These are phyloP conservation scores for Electrophaes corylata DNA, from an alignment of 2,888 invertebrate species.

Conservation along the genomic window DNA sequence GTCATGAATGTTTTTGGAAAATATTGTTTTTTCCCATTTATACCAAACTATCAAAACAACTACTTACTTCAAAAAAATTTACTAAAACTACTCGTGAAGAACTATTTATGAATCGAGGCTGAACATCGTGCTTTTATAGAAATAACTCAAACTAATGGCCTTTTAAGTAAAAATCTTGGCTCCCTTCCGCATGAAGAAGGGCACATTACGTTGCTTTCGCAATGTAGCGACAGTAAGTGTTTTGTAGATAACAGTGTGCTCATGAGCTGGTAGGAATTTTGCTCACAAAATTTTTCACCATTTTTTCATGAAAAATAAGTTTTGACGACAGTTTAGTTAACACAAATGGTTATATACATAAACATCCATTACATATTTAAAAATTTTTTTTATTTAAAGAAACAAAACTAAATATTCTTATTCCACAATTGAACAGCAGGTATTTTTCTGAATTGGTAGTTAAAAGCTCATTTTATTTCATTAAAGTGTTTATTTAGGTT, in stretches of 20 bases:
- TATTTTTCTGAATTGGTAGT: neutral
- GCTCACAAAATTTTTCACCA: neutral
- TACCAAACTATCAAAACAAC: no score
- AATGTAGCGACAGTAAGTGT: slow-evolving; percentile 24
- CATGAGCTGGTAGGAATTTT: slow-evolving; percentile 18
- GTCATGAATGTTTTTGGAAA: no score
- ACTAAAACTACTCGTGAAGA: no score
- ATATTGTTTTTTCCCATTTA: no score
- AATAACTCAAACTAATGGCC: slow-evolving; percentile 15
- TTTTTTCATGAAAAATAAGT: neutral
- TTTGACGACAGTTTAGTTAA: no score
- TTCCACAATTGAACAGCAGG: neutral
- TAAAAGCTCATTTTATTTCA: neutral
- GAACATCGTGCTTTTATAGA: neutral
- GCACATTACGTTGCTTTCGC: slow-evolving; percentile 21
- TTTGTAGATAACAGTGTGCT: slow-evolving; percentile 16
- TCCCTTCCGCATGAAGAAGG: slow-evolving; percentile 16
- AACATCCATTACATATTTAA: no score
- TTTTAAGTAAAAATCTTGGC: slow-evolving; percentile 19
- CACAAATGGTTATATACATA: no score
- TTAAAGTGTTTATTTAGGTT: neutral
- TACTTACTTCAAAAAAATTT: no score
- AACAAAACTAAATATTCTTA: no score
- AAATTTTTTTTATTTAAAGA: no score
- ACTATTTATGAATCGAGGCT: neutral